Conservation (phyloP, 1,140 invertebrate genomes). For the Megathymus violae region DNA sequence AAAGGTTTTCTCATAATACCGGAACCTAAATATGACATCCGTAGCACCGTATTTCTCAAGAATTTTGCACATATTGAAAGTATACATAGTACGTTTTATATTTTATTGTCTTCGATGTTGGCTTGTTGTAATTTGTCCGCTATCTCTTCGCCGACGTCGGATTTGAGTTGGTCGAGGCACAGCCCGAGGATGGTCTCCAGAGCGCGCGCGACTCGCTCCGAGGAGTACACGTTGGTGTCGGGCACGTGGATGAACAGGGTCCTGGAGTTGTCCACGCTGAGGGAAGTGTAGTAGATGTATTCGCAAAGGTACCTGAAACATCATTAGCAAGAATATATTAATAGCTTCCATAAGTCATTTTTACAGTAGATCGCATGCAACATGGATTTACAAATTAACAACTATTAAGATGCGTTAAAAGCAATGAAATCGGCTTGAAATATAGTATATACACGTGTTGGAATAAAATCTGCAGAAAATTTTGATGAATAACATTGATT, state of each 20-base stretch:
- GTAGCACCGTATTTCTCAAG: too few relatives aligned
- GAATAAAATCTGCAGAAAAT: too few relatives aligned
- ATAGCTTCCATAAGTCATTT: too few relatives aligned
- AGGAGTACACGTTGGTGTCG: slow-evolving; percentile 79
- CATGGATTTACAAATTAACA: too few relatives aligned
- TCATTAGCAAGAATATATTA: too few relatives aligned
- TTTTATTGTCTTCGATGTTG: slow-evolving; percentile 11
- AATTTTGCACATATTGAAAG: background rate
- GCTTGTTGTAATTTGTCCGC: background rate
- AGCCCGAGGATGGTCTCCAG: slow-evolving; percentile 83
- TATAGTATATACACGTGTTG: too few relatives aligned
- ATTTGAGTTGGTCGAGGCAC: slow-evolving; percentile 59
- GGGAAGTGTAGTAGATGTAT: slow-evolving; percentile 88
- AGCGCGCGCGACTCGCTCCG: slow-evolving; percentile 81
- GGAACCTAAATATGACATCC: too few relatives aligned
- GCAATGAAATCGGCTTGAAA: too few relatives aligned
- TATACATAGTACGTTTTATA: background rate
- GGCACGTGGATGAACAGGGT: slow-evolving; percentile 89
- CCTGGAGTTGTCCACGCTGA: slow-evolving; percentile 81
- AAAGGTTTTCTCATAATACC: too few relatives aligned
- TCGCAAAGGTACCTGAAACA: slow-evolving; percentile 87
- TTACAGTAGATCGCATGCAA: too few relatives aligned
- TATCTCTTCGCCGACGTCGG: background rate
- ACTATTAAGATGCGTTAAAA: too few relatives aligned
- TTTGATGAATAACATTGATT: too few relatives aligned